These are phyloP conservation scores for Drosophila siamana DNA, from an alignment of 2,888 invertebrate genomes.

Conservation along the genomic window DNA sequence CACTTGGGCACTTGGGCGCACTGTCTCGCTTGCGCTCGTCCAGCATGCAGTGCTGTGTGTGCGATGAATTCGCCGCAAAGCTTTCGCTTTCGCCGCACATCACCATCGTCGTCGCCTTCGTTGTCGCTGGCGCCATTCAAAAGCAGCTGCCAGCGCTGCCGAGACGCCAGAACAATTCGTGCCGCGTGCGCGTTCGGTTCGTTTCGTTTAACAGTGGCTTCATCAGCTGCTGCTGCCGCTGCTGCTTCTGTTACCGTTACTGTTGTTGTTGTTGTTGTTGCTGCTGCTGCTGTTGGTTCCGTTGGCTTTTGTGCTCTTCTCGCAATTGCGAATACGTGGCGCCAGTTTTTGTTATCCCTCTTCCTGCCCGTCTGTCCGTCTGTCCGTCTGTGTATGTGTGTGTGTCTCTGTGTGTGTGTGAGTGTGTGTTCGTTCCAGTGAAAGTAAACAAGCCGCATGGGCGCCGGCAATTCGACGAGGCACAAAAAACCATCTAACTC, in stretches of 20 bases:
- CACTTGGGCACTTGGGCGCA: background rate
- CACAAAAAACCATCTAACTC: conserved; percentile 20
- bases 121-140: conserved; percentile 44
- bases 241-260: conserved; percentile 11
- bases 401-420: conserved; percentile 3
- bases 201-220: conserved; percentile 42
- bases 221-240: background rate
- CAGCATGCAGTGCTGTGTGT: background rate
- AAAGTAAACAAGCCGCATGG: conserved; percentile 72
- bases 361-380: background rate
- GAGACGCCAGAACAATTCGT: conserved; percentile 72
- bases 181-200: conserved; percentile 80
- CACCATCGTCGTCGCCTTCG: background rate
- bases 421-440: conserved; percentile 31
- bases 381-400: background rate
- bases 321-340: conserved; percentile 31
- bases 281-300: conserved; percentile 1
- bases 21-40: conserved; percentile 33
- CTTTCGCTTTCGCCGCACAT: conserved; percentile 55
- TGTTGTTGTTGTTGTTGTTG: conserved; percentile 19
- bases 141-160: conserved; percentile 56
- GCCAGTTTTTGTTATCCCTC: conserved; percentile 31
- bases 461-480: conserved; percentile 57
- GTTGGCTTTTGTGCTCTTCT: conserved; percentile 15
- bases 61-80: conserved; percentile 65